phyloP scores from a whole-genome alignment of 2,888 invertebrate species.

The Chymomyza fuscimana region DNA sequence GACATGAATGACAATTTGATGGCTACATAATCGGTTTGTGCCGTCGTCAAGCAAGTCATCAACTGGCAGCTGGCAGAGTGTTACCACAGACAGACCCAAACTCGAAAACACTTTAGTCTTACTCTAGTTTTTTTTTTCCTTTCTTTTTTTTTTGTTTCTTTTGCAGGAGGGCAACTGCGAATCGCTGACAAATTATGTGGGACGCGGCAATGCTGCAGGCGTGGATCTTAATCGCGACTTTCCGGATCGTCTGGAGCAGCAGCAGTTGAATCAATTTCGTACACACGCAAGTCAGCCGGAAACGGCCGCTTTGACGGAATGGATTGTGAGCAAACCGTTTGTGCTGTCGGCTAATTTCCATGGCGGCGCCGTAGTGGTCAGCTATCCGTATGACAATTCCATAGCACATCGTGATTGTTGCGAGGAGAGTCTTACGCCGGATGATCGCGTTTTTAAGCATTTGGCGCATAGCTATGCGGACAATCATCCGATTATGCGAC shows the following conservation, averaged over 20 bases:
- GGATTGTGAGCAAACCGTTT: slow-evolving; percentile 93
- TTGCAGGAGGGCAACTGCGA: slow-evolving; percentile 90
- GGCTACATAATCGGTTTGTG: neutral
- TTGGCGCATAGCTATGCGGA: slow-evolving; percentile 89
- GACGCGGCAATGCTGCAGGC: slow-evolving; percentile 89
- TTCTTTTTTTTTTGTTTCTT: slow-evolving; percentile 23
- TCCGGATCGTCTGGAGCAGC: slow-evolving; percentile 90
- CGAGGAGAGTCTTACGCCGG: slow-evolving; percentile 88
- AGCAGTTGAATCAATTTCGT: slow-evolving; percentile 71
- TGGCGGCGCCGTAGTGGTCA: slow-evolving; percentile 98
- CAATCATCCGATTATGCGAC: slow-evolving; percentile 87
- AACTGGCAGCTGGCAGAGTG: too few relatives aligned
- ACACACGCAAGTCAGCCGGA: slow-evolving; percentile 88
- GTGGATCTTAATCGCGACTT: slow-evolving; percentile 95
- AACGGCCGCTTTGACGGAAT: slow-evolving; percentile 92
- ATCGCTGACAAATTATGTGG: slow-evolving; percentile 84
- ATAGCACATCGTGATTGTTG: slow-evolving; percentile 84
- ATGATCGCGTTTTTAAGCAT: slow-evolving; percentile 89
- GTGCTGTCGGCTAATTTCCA: slow-evolving; percentile 96
- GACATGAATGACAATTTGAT: slow-evolving; percentile 27
- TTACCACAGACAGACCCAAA: neutral
- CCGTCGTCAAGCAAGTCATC: neutral
- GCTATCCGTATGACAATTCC: slow-evolving; percentile 96
- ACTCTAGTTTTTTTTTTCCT: slow-evolving; percentile 7
- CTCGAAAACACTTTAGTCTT: slow-evolving; percentile 13